These are phyloP conservation scores for Hyperoplus lanceolatus DNA, from an alignment of 2,797 vertebrate species.

Conservation along the genomic window DNA sequence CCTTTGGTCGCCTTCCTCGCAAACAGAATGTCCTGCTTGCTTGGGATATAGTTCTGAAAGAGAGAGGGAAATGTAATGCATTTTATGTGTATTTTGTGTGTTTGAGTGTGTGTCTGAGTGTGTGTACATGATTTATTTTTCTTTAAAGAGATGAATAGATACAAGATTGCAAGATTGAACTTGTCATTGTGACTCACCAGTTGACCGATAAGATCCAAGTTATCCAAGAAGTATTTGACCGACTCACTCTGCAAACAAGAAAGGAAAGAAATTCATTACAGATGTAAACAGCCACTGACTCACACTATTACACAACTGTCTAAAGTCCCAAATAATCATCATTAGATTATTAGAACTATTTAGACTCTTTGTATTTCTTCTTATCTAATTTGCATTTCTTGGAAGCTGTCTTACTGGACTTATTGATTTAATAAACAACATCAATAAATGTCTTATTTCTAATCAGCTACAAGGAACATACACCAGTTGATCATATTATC, in stretches of 20 bases:
- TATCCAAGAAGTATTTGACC: conserved; percentile 98
- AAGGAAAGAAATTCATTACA: conserved; percentile 30
- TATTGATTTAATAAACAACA: conserved; percentile 54
- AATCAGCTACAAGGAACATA: not conserved
- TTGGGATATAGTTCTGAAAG: conserved; percentile 92
- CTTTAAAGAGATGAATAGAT: not conserved
- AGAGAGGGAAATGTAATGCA: not conserved
- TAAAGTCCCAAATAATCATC: conserved; percentile 33
- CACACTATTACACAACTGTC: conserved; percentile 29
- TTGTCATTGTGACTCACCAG: conserved; percentile 87
- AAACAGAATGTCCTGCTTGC: conserved; percentile 95
- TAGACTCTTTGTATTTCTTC: conserved; percentile 31
- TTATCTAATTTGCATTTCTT: conserved; percentile 22
- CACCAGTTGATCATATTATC: conserved; percentile 43
- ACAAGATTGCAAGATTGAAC: not conserved
- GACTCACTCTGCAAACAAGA: conserved; percentile 92
- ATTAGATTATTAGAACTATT: conserved; percentile 36
- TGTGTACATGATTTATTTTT: too few species aligned
- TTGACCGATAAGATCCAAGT: conserved; percentile 96
- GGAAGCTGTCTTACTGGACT: conserved; percentile 6
- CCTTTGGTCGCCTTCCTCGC: conserved; percentile 97
- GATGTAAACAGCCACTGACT: conserved; percentile 10
- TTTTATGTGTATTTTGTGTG: too few species aligned
- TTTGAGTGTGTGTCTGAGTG: too few species aligned
- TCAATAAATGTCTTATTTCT: conserved; percentile 4